Evolutionary conservation across 2,797 vertebrate genomes (phyloP).

Genomic region (Coilia nasus): DNA sequence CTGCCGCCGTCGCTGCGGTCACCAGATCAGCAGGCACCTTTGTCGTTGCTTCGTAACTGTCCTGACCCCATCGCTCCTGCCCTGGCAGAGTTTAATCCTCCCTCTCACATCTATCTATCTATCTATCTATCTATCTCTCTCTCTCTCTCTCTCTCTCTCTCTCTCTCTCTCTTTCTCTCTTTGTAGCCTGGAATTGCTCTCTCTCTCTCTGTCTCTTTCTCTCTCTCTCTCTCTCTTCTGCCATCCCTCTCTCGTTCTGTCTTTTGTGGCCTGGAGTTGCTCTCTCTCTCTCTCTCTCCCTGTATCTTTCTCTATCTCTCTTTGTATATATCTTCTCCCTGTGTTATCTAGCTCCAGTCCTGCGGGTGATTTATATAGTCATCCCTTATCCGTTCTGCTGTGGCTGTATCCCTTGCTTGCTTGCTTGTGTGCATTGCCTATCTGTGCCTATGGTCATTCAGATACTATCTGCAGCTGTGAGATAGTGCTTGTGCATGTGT

Average conservation of each 20-base stretch:
- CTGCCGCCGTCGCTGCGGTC: not conserved
- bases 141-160: not conserved
- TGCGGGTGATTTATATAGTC: constrained; percentile 22
- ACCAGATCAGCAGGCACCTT: not conserved
- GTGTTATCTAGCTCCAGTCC: not conserved
- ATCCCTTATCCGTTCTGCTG: not conserved
- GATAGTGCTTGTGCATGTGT: not conserved
- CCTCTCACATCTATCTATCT: not conserved
- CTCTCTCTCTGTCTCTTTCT: not conserved
- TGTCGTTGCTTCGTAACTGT: not conserved
- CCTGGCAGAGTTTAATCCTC: not conserved
- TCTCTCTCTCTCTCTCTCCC: not conserved
- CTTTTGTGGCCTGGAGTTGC: not conserved
- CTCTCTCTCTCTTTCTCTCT: not conserved
- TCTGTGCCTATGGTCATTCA: constrained; percentile 6
- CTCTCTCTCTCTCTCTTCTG: not conserved
- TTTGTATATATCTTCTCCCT: constrained; percentile 43
- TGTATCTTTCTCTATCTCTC: constrained; percentile 48
- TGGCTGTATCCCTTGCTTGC: not conserved
- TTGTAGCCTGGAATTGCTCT: not conserved
- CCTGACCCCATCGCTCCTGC: not conserved
- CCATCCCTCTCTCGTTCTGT: not conserved
- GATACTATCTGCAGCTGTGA: constrained; percentile 15
- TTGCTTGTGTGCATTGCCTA: not conserved
- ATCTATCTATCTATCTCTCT: no score